Evolutionary conservation across 2,113 vertebrate species (phyloP).

Genomic region (Myiozetetes cayanensis): DNA sequence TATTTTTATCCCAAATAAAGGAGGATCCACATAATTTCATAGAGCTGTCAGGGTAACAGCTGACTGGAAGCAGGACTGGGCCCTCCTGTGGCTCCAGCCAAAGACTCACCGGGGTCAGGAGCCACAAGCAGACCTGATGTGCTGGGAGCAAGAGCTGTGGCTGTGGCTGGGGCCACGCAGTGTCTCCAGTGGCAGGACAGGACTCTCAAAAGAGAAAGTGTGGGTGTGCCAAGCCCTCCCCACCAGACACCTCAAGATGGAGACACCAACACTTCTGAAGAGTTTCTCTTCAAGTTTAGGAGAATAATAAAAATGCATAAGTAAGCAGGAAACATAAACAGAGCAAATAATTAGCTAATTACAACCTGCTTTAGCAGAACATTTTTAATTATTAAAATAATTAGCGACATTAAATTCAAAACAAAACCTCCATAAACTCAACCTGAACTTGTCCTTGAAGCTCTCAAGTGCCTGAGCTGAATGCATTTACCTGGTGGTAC

Average conservation of each 20-base stretch:
- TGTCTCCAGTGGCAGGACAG: rapidly evolving
- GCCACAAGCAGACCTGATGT: neutral
- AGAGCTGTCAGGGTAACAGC: neutral
- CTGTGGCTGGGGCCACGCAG: rapidly evolving
- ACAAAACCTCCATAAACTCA: slow-evolving; percentile 49
- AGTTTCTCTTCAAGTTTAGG: slow-evolving; percentile 19
- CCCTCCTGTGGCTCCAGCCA: neutral
- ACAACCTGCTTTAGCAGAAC: slow-evolving; percentile 64
- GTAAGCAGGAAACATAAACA: slow-evolving; percentile 65
- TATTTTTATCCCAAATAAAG: slow-evolving; percentile 18
- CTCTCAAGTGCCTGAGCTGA: slow-evolving; percentile 59
- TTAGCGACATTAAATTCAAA: slow-evolving; percentile 66
- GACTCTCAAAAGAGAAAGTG: rapidly evolving
- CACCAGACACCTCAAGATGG: neutral
- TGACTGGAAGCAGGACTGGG: neutral
- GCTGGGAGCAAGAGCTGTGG: neutral
- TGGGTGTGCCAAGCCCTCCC: neutral
- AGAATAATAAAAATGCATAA: slow-evolving; percentile 45
- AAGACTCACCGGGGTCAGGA: neutral
- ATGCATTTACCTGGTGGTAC: slow-evolving; percentile 40
- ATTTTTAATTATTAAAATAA: slow-evolving; percentile 76
- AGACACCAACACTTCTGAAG: neutral
- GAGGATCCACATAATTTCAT: neutral
- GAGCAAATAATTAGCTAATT: slow-evolving; percentile 72
- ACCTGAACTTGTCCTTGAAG: slow-evolving; percentile 69